phyloP scores from a whole-genome alignment of 2,113 vertebrate species.

The Corythornis cristatus region DNA sequence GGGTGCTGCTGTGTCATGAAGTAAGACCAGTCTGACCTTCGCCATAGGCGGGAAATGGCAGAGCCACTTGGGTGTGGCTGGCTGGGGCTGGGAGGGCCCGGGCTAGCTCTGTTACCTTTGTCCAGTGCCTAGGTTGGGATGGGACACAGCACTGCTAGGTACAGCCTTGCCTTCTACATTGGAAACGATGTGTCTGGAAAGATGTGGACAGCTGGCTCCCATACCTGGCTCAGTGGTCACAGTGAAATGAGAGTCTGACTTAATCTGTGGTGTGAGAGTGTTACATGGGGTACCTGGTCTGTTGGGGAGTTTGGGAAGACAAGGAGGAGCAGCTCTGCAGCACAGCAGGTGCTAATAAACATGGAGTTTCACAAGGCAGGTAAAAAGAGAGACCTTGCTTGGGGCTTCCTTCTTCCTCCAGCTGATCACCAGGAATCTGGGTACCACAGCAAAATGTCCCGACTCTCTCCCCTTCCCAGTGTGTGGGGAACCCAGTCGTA shows the following conservation, averaged over 20 bases:
- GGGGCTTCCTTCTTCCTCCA: background rate
- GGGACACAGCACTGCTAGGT: background rate
- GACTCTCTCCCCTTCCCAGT: background rate
- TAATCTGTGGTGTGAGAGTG: background rate
- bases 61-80: background rate
- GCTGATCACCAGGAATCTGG: background rate
- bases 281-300: background rate
- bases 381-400: background rate
- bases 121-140: background rate
- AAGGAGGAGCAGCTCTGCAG: background rate
- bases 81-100: background rate
- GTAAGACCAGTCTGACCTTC: background rate
- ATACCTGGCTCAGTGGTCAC: background rate
- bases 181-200: background rate
- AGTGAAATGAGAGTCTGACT: background rate
- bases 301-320: background rate
- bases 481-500: background rate
- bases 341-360: background rate
- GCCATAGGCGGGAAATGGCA: background rate
- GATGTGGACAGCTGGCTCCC: background rate
- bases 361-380: background rate
- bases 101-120: background rate
- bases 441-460: background rate
- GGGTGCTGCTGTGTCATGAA: background rate
- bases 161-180: rapidly evolving